A percentile compares a stretch with the other conserved stretches of the same genome.
phyloP scores from a whole-genome alignment of 2,113 vertebrate species.

The Chionis minor region DNA sequence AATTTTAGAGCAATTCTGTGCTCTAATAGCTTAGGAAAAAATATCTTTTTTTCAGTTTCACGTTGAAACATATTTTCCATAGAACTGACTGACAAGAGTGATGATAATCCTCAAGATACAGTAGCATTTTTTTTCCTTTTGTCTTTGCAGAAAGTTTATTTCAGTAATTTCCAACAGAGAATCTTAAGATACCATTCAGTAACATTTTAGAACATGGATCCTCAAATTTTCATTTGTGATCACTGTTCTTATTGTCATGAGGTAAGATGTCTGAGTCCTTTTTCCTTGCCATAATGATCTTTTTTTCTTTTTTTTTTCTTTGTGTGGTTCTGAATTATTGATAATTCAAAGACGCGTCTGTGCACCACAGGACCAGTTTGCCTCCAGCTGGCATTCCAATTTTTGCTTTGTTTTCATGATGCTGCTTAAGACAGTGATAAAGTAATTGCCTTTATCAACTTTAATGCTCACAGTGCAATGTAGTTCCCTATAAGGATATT shows the following conservation, averaged over 20 bases:
- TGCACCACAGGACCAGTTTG: neutral
- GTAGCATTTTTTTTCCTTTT: neutral
- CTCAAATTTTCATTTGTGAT: neutral
- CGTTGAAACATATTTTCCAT: neutral
- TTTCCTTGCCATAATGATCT: neutral
- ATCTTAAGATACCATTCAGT: neutral
- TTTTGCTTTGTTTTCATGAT: neutral
- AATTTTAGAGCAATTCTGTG: neutral
- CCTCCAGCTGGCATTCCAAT: neutral
- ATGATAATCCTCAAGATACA: neutral
- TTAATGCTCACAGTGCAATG: neutral
- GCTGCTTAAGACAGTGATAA: neutral
- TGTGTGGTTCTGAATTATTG: neutral
- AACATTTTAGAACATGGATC: neutral
- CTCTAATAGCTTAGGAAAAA: neutral
- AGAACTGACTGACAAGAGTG: neutral
- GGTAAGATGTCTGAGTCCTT: neutral
- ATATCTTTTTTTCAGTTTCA: neutral
- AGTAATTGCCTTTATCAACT: neutral
- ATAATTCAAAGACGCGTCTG: neutral
- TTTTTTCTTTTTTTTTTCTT: neutral
- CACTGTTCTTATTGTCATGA: neutral
- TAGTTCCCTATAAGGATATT: neutral
- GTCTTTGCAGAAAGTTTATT: neutral
- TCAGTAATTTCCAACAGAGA: neutral